Evolutionary conservation across 2,113 vertebrate genomes (phyloP).

Genomic region (Pavo muticus): DNA sequence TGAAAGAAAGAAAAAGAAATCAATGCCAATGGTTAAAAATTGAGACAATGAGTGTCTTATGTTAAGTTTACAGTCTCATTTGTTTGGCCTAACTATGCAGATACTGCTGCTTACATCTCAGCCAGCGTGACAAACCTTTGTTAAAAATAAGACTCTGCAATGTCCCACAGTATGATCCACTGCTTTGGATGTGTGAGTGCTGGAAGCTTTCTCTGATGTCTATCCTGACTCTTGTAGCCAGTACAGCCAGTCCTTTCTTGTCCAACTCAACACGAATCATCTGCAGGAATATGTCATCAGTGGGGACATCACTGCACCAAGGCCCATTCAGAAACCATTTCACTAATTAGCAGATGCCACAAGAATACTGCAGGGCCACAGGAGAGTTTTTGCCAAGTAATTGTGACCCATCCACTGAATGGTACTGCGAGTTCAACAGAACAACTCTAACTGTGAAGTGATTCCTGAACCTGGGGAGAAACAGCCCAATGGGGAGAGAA

Average conservation of each 20-base stretch:
- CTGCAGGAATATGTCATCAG: background rate
- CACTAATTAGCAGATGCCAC: background rate
- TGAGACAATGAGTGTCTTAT: background rate
- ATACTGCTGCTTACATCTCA: background rate
- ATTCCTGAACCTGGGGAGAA: background rate
- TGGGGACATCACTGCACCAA: background rate
- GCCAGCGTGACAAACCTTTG: background rate
- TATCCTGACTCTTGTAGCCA: background rate
- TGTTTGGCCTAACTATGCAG: background rate
- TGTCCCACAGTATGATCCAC: background rate
- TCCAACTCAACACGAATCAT: background rate
- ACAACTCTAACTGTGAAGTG: background rate
- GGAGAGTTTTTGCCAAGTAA: background rate
- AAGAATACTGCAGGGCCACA: background rate
- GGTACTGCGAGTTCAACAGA: background rate
- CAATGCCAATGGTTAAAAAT: background rate
- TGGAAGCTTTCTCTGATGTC: background rate
- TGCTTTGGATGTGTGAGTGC: background rate
- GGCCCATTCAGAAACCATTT: background rate
- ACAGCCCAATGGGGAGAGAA: background rate
- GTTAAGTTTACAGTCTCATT: background rate
- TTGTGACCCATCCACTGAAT: background rate
- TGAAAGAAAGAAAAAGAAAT: background rate
- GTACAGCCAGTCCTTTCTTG: background rate
- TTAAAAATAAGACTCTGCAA: background rate